Conservation (phyloP, 2,797 vertebrate species). For the Gymnoscopelus braueri region DNA sequence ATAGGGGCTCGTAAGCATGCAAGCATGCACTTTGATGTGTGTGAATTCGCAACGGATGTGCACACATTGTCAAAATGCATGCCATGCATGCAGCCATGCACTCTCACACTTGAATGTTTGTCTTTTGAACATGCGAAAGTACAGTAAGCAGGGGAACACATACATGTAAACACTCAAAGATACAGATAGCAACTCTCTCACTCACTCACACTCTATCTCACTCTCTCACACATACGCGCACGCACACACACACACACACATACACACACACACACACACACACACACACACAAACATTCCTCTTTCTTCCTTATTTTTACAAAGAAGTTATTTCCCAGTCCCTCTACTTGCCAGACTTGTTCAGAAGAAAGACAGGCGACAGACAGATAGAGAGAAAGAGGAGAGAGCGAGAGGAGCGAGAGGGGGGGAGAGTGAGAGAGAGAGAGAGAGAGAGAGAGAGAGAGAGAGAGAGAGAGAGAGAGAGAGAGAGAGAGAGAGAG, state of each 20-base stretch:
- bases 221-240: background rate
- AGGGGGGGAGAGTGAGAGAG: too few species aligned
- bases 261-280: constrained; percentile 1
- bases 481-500: too few species aligned
- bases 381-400: background rate
- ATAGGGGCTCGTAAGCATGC: constrained; percentile 26
- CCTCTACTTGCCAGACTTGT: constrained; percentile 15
- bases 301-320: constrained; percentile 11
- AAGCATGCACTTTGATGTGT: constrained; percentile 42
- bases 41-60: constrained; percentile 28
- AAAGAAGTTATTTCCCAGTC: constrained; percentile 17
- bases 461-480: background rate
- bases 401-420: background rate
- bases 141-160: background rate
- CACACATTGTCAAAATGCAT: background rate
- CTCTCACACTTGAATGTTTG: background rate
- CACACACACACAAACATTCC: constrained; percentile 1
- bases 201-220: background rate
- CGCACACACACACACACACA: constrained; percentile 2
- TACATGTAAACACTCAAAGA: too few species aligned
- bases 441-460: too few species aligned
- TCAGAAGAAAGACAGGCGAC: background rate
- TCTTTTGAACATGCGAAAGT: background rate
- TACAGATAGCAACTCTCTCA: too few species aligned
- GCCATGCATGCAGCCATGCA: background rate